Conservation (phyloP, 2,797 vertebrate species). For the Leptatherina wallacei region DNA sequence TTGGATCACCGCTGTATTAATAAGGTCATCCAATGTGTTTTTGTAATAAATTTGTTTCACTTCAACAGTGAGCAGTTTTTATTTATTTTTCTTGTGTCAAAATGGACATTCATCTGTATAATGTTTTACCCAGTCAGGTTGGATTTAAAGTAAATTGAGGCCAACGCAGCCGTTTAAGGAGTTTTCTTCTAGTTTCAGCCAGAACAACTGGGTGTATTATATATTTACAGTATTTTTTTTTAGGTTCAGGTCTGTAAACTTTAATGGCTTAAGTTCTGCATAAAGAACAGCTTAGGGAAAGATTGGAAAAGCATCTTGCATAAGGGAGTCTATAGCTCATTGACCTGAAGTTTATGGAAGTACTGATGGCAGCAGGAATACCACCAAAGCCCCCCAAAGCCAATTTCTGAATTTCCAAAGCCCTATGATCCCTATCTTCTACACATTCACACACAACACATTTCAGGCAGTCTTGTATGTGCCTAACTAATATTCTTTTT, state of each 20-base stretch:
- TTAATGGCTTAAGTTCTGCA: slow-evolving; percentile 64
- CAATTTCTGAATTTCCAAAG: not conserved
- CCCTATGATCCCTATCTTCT: not conserved
- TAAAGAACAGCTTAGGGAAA: slow-evolving; percentile 41
- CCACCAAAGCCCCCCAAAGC: slow-evolving; percentile 7
- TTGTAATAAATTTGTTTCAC: slow-evolving; percentile 43
- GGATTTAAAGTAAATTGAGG: not conserved
- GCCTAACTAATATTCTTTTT: not conserved
- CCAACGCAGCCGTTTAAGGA: not conserved
- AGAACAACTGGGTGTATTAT: slow-evolving; percentile 58
- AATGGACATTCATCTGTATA: slow-evolving; percentile 37
- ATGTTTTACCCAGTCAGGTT: slow-evolving; percentile 1
- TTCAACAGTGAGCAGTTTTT: slow-evolving; percentile 31
- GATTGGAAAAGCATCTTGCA: slow-evolving; percentile 39
- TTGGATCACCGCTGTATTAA: not conserved
- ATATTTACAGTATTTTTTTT: slow-evolving; percentile 62
- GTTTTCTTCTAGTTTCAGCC: slow-evolving; percentile 34
- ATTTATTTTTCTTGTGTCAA: slow-evolving; percentile 23
- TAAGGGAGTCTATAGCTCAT: slow-evolving; percentile 44
- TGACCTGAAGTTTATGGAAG: slow-evolving; percentile 58
- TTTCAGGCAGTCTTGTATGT: not conserved
- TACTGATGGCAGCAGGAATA: slow-evolving; percentile 33
- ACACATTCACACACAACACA: not conserved
- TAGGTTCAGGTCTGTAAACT: slow-evolving; percentile 73
- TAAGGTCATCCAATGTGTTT: slow-evolving; percentile 22